Evolutionary conservation across 2,113 vertebrate species (phyloP).

Genomic region (Colaptes auratus): DNA sequence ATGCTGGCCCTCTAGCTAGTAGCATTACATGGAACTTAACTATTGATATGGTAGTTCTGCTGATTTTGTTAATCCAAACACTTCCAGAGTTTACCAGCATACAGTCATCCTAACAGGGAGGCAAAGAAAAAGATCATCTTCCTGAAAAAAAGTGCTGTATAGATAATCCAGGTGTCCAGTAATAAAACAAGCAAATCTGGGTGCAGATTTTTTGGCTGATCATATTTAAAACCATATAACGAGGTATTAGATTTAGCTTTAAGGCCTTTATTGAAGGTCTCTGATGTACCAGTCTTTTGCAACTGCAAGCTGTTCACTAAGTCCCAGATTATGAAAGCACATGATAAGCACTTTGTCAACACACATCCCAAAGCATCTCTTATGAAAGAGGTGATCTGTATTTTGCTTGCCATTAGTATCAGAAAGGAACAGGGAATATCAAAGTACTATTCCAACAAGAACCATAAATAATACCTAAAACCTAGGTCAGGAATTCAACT

Average conservation of each 20-base stretch:
- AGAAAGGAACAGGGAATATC: background rate
- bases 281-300: background rate
- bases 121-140: background rate
- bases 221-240: background rate
- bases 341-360: background rate
- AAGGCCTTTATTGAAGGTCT: background rate
- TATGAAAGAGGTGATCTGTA: background rate
- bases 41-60: background rate
- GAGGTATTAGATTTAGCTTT: background rate
- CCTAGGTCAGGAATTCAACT: background rate
- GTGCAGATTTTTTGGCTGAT: background rate
- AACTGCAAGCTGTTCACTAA: background rate
- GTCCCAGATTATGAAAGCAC: background rate
- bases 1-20: background rate
- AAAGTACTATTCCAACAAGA: background rate
- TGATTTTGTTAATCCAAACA: background rate
- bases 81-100: background rate
- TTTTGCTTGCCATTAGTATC: background rate
- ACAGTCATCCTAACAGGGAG: background rate
- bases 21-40: background rate
- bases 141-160: background rate
- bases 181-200: background rate
- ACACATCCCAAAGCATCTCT: background rate
- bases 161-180: background rate
- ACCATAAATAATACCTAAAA: background rate